These are phyloP conservation scores for Tiaroga cobitis DNA, from an alignment of 2,797 vertebrate species.

Conservation along the genomic window DNA sequence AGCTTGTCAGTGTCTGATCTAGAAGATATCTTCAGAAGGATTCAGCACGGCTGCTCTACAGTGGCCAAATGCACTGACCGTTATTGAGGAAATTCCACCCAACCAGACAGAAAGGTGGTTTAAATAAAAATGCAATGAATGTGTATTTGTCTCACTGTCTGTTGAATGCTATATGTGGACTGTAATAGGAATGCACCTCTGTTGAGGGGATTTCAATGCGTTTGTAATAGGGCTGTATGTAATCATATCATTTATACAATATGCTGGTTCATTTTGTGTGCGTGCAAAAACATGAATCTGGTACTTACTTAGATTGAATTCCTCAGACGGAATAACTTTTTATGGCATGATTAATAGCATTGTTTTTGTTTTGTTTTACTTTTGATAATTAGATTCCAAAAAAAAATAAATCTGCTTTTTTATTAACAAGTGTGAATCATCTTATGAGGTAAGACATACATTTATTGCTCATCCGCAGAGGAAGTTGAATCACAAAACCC, in stretches of 20 bases:
- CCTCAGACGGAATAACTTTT: background rate
- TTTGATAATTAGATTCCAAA: background rate
- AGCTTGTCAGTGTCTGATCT: slow-evolving; percentile 13
- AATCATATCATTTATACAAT: background rate
- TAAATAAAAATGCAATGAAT: slow-evolving; percentile 38
- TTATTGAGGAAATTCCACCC: slow-evolving; percentile 59
- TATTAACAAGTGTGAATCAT: background rate
- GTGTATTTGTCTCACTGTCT: slow-evolving; percentile 26
- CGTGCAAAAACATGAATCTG: background rate
- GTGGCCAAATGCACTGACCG: slow-evolving; percentile 37
- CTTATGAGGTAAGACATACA: background rate
- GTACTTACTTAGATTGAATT: background rate
- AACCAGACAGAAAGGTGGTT: background rate
- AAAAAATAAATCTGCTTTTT: background rate
- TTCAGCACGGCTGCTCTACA: slow-evolving; percentile 23
- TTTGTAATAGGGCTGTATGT: background rate
- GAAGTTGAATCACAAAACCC: slow-evolving; percentile 2
- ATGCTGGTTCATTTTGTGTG: background rate
- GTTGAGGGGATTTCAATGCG: background rate
- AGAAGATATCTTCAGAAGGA: slow-evolving; percentile 31
- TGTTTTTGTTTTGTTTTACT: background rate
- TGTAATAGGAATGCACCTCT: slow-evolving; percentile 3
- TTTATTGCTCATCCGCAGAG: slow-evolving; percentile 4
- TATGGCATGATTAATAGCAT: background rate
- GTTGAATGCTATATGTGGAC: slow-evolving; percentile 35